Evolutionary conservation across 2,113 vertebrate genomes (phyloP).

Genomic region (Pseudorhombus dupliciocellatus): DNA sequence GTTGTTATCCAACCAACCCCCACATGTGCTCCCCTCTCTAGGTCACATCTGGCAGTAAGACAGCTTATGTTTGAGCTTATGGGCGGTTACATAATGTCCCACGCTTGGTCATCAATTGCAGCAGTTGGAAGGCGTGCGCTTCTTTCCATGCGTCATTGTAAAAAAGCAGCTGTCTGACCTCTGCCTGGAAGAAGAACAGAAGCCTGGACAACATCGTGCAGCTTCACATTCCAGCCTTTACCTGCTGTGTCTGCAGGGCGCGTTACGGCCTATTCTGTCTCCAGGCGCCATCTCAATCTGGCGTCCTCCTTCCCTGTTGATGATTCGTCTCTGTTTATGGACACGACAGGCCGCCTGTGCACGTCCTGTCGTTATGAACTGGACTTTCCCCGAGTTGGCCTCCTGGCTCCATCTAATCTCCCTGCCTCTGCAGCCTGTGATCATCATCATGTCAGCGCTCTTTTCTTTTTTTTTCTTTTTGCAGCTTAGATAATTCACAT

Average conservation of each 20-base stretch:
- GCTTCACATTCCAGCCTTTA: slow-evolving; percentile 18
- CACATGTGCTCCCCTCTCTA: slow-evolving; percentile 2
- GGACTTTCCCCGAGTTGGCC: slow-evolving; percentile 19
- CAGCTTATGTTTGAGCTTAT: slow-evolving; percentile 52
- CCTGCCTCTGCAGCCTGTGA: slow-evolving; percentile 12
- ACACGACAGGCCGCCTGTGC: slow-evolving; percentile 31
- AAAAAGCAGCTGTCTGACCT: background rate
- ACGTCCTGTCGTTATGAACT: slow-evolving; percentile 44
- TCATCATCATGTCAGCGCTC: background rate
- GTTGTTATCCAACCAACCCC: slow-evolving; percentile 8
- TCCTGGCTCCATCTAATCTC: slow-evolving; percentile 35
- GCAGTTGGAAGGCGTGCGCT: background rate
- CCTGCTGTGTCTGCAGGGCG: background rate
- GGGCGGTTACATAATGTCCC: slow-evolving; percentile 17
- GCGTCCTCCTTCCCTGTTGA: slow-evolving; percentile 14
- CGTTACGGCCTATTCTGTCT: slow-evolving; percentile 31
- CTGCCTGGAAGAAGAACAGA: slow-evolving; percentile 9
- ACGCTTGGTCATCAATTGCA: slow-evolving; percentile 15
- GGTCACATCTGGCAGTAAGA: slow-evolving; percentile 59
- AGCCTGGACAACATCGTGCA: background rate
- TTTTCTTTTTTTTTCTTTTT: background rate
- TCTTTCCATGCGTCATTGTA: background rate
- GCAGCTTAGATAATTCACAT: slow-evolving; percentile 49
- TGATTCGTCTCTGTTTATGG: slow-evolving; percentile 54
- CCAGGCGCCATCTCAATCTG: slow-evolving; percentile 14